phyloP scores from a whole-genome alignment of 2,888 invertebrate species.

The Drosophila neotestacea region DNA sequence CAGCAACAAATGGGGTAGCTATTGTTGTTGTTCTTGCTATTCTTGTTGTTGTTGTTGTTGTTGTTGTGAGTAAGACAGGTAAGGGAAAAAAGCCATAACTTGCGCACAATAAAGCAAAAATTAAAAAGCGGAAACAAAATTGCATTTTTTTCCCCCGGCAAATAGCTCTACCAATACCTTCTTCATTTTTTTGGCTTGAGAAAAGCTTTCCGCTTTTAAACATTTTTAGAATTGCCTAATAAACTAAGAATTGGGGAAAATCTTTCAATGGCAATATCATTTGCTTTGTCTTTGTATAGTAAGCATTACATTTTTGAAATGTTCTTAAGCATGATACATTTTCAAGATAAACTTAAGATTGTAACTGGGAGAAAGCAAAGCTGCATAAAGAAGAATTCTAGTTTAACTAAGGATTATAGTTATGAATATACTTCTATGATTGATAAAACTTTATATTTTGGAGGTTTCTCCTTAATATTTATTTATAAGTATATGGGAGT shows the following conservation, averaged over 20 bases:
- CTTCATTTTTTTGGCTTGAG: conserved; percentile 1
- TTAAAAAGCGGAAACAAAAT: conserved; percentile 77
- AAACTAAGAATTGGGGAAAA: neutral
- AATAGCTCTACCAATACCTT: conserved; percentile 1
- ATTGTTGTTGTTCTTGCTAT: conserved; percentile 2
- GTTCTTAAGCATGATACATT: neutral
- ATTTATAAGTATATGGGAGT: too few relatives aligned
- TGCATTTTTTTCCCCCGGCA: conserved; percentile 26
- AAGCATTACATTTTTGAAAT: neutral
- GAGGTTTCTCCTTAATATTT: too few relatives aligned
- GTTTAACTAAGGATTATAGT: too few relatives aligned
- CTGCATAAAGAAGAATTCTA: too few relatives aligned
- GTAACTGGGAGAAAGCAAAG: too few relatives aligned
- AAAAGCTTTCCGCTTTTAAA: neutral
- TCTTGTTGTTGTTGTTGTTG: conserved; percentile 9
- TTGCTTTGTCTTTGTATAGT: neutral
- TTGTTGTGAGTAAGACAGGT: conserved; percentile 15
- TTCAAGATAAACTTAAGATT: too few relatives aligned
- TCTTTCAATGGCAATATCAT: neutral
- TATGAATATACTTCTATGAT: too few relatives aligned
- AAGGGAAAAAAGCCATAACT: conserved; percentile 55
- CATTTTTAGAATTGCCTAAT: neutral
- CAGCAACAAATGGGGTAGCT: conserved; percentile 23
- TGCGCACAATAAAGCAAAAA: conserved; percentile 80
- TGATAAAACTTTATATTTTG: too few relatives aligned